Conservation (phyloP, 2,797 vertebrate genomes). For the Dryobates pubescens region DNA sequence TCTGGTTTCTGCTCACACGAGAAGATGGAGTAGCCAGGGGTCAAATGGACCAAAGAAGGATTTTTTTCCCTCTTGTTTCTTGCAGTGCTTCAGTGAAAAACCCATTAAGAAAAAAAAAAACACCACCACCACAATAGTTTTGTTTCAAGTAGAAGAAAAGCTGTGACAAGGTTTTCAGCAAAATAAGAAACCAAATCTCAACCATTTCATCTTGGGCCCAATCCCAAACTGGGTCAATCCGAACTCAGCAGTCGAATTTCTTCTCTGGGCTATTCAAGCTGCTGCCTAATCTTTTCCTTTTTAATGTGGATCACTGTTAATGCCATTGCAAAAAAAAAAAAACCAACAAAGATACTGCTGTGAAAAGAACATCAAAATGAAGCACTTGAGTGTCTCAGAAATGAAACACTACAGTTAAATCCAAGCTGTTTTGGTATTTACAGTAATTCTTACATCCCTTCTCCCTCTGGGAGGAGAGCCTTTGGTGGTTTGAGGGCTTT, state of each 20-base stretch:
- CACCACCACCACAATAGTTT: not conserved
- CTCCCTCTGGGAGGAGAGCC: fast-evolving
- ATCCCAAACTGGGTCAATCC: not conserved
- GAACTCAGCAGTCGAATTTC: not conserved
- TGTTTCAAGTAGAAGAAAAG: slow-evolving; percentile 2
- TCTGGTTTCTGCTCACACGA: not conserved
- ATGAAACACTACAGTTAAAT: not conserved
- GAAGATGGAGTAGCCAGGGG: not conserved
- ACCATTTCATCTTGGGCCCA: not conserved
- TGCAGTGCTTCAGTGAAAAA: not conserved
- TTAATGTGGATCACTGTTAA: slow-evolving; percentile 11
- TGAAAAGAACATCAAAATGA: not conserved
- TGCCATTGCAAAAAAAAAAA: not conserved
- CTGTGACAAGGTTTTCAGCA: not conserved
- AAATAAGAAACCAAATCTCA: not conserved
- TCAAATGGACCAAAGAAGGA: not conserved
- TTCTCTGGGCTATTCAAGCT: not conserved
- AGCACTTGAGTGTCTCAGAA: slow-evolving; percentile 13
- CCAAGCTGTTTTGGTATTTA: not conserved
- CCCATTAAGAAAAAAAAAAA: not conserved
- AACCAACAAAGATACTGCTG: slow-evolving; percentile 1
- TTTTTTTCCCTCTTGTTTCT: not conserved
- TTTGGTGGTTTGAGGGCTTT: not conserved
- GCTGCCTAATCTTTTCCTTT: slow-evolving; percentile 12
- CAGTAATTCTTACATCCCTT: not conserved